phyloP scores from a whole-genome alignment of 2,113 vertebrate species.

The Catharus minimus region DNA sequence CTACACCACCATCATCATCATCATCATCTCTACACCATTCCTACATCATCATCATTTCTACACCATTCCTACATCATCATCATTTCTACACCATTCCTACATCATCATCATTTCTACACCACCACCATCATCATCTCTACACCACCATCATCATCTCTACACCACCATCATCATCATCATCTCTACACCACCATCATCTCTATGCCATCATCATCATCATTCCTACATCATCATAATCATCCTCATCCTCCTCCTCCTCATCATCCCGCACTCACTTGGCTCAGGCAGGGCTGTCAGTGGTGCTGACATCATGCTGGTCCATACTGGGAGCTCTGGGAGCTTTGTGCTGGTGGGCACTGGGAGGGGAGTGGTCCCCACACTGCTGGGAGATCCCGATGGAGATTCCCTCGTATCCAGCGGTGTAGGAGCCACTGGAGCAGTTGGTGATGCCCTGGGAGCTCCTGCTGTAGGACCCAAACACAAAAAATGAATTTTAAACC shows the following conservation, averaged over 20 bases:
- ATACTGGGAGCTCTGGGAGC: not conserved
- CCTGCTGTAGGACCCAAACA: not conserved
- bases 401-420: fast-evolving
- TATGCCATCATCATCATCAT: not conserved
- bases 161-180: too few species aligned
- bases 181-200: not conserved
- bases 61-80: too few species aligned
- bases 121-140: too few species aligned
- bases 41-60: too few species aligned
- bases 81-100: too few species aligned
- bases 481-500: not conserved
- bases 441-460: not conserved
- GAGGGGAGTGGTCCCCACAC: not conserved
- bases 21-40: too few species aligned
- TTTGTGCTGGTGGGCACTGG: not conserved
- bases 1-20: too few species aligned
- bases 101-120: too few species aligned
- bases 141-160: too few species aligned
- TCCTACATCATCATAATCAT: not conserved
- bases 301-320: fast-evolving
- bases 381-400: fast-evolving
- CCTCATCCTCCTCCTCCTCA: not conserved
- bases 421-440: fast-evolving
- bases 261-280: slow-evolving; percentile 38
- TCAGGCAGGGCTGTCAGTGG: not conserved